Conservation (phyloP, 2,888 invertebrate species). For the Allacma fusca region DNA sequence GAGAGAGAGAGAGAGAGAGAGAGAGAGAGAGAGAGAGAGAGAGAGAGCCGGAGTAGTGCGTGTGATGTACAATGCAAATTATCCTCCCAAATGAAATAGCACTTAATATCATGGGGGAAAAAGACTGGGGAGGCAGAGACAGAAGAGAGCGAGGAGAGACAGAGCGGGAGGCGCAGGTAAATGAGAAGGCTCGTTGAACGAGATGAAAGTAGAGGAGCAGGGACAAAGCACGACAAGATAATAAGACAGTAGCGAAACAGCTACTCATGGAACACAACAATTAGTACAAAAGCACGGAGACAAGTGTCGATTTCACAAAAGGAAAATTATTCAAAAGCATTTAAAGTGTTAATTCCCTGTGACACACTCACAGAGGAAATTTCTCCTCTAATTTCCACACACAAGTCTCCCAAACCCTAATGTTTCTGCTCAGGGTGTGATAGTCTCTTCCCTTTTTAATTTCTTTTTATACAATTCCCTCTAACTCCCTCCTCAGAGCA, state of each 20-base stretch:
- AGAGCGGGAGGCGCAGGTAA: too few relatives aligned
- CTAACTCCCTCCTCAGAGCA: background rate
- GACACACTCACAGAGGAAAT: background rate
- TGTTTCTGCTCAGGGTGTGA: background rate
- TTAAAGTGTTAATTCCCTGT: constrained; percentile 5
- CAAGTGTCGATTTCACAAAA: constrained; percentile 6
- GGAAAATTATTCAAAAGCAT: background rate
- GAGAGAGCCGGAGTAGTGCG: background rate
- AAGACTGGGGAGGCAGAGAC: background rate
- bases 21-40: background rate
- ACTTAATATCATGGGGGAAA: background rate
- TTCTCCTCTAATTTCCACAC: too few relatives aligned
- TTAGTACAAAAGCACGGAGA: background rate
- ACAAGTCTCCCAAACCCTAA: too few relatives aligned
- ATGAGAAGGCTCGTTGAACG: too few relatives aligned
- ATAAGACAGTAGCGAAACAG: background rate
- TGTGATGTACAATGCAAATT: background rate
- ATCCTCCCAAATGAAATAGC: background rate
- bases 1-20: background rate
- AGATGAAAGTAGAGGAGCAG: background rate
- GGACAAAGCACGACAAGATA: background rate
- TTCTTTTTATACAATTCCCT: background rate
- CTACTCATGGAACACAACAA: background rate
- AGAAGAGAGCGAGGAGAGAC: too few relatives aligned
- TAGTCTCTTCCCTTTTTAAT: background rate